Conservation (phyloP, 2,113 vertebrate genomes). For the Crotalus viridis region DNA sequence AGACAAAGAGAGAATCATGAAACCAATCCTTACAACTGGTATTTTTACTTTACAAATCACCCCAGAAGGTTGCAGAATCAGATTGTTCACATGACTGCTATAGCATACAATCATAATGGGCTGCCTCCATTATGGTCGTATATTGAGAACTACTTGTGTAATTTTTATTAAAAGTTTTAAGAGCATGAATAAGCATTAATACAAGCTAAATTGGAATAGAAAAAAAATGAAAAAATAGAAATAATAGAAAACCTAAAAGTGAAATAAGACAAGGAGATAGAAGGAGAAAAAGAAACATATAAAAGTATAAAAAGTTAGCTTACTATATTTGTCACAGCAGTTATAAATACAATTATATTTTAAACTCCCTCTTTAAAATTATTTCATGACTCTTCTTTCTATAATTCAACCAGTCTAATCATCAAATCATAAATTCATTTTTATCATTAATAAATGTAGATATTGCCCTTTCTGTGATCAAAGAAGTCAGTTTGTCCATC, state of each 20-base stretch:
- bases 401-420: background rate
- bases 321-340: background rate
- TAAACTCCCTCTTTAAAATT: background rate
- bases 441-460: background rate
- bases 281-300: background rate
- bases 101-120: background rate
- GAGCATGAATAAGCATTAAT: background rate
- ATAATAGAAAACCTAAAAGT: too few species aligned
- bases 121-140: background rate
- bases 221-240: too few species aligned
- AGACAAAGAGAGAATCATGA: background rate
- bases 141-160: background rate
- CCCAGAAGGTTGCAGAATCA: background rate
- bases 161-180: background rate
- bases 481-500: background rate
- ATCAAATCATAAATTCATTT: background rate
- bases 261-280: background rate
- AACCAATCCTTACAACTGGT: background rate
- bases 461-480: background rate
- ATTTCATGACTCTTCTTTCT: background rate
- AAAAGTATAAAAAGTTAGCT: background rate
- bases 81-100: background rate
- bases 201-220: too few species aligned
- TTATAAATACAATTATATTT: background rate
- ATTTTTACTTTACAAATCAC: background rate